Conservation (phyloP, 2,888 invertebrate genomes). For the Oscheius sp. region DNA sequence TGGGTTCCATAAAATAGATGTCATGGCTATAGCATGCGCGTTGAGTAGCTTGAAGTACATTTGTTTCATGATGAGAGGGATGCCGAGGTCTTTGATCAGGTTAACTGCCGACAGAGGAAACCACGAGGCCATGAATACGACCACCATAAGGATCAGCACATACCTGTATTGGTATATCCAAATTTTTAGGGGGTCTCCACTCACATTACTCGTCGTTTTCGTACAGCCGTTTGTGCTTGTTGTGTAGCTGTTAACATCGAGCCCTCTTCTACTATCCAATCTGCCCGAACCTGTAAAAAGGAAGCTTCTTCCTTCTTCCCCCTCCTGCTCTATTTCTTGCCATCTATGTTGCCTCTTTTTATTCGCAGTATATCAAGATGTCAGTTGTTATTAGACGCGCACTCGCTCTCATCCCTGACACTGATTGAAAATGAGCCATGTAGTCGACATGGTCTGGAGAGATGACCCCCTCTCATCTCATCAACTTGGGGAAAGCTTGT, state of each 20-base stretch:
- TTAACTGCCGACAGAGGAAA: constrained; percentile 70
- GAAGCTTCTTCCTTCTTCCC: not conserved
- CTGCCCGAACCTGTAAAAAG: constrained; percentile 58
- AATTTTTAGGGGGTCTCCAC: not conserved
- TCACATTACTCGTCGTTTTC: constrained; percentile 67
- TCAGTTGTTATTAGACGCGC: constrained; percentile 27
- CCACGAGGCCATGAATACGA: constrained; percentile 69
- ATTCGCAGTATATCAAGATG: constrained; percentile 14
- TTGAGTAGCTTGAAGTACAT: constrained; percentile 71
- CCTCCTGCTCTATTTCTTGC: not conserved
- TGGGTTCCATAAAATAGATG: constrained; percentile 71
- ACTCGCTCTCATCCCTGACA: constrained; percentile 27
- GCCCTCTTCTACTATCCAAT: constrained; percentile 71
- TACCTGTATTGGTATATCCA: constrained; percentile 38
- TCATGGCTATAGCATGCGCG: constrained; percentile 72
- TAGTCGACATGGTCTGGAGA: constrained; percentile 30
- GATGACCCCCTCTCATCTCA: not conserved
- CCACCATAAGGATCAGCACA: constrained; percentile 72
- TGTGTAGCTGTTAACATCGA: constrained; percentile 72
- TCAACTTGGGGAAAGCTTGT: constrained; percentile 2
- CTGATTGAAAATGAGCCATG: constrained; percentile 36
- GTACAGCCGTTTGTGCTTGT: constrained; percentile 61
- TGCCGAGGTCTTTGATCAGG: constrained; percentile 66
- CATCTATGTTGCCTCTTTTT: constrained; percentile 16
- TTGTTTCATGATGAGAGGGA: constrained; percentile 49